phyloP scores from a whole-genome alignment of 2,113 vertebrate species.

The Periophthalmus modestus region DNA sequence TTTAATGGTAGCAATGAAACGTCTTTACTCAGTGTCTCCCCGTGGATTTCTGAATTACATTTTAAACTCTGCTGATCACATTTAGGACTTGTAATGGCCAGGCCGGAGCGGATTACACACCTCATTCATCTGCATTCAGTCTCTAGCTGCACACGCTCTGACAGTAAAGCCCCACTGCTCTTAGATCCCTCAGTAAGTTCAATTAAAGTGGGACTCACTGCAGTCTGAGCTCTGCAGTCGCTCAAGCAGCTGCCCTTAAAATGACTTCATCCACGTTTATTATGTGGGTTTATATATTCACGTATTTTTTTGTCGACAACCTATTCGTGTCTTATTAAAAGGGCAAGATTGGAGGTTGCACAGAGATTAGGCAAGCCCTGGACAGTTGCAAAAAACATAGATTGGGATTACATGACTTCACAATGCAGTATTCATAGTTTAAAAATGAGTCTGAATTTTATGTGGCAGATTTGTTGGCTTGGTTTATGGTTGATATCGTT shows the following conservation, averaged over 20 bases:
- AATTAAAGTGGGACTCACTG: conserved; percentile 3
- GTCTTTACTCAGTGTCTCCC: conserved; percentile 1
- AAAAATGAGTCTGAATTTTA: no score
- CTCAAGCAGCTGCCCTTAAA: not conserved
- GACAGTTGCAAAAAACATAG: not conserved
- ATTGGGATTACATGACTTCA: no score
- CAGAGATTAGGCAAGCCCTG: not conserved
- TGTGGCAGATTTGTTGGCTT: no score
- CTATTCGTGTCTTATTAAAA: no score
- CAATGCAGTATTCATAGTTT: no score
- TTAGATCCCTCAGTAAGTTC: conserved; percentile 8
- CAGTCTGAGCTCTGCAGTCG: conserved; percentile 1
- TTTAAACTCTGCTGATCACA: conserved; percentile 14
- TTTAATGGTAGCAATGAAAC: not conserved
- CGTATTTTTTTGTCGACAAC: no score
- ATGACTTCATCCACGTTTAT: not conserved
- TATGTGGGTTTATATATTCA: not conserved
- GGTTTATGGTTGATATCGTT: no score
- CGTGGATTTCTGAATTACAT: conserved; percentile 9
- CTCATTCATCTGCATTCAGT: conserved; percentile 13
- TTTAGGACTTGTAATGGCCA: conserved; percentile 8
- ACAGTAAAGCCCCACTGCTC: conserved; percentile 10
- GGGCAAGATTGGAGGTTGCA: not conserved
- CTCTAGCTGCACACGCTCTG: not conserved
- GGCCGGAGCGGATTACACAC: conserved; percentile 4